A percentile compares a stretch with the other conserved stretches of the same genome.
Evolutionary conservation across 2,888 invertebrate genomes (phyloP).

Genomic region (Arrhopalites spinosus): DNA sequence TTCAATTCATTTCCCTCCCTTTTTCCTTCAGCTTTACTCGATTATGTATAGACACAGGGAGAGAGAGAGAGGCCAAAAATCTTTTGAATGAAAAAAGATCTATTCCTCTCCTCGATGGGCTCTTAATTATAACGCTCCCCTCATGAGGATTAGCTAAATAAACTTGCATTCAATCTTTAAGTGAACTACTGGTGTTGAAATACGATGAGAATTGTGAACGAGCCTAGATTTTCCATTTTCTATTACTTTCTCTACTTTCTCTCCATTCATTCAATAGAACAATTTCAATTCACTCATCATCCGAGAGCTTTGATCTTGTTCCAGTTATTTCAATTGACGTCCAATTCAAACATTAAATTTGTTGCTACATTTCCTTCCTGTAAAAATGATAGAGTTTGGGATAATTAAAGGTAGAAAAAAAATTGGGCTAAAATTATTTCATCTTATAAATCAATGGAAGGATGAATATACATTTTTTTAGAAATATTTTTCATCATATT

Average conservation of each 20-base stretch:
- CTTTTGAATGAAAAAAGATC: background rate
- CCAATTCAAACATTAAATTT: no score
- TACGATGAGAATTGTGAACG: background rate
- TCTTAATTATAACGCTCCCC: slow-evolving; percentile 29
- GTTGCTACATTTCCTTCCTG: no score
- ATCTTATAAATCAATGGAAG: no score
- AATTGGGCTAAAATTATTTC: no score
- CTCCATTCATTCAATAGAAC: background rate
- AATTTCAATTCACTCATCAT: no score
- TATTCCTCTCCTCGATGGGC: slow-evolving; percentile 7
- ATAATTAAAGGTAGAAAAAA: no score
- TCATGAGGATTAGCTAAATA: slow-evolving; percentile 27
- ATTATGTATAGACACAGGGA: no score
- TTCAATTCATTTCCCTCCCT: background rate
- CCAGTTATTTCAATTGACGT: no score
- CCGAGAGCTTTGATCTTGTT: no score
- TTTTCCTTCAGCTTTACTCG: background rate
- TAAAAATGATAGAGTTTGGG: no score
- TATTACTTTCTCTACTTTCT: background rate
- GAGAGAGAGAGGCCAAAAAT: background rate
- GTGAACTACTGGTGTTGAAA: background rate
- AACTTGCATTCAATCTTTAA: slow-evolving; percentile 6
- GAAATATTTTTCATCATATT: no score
- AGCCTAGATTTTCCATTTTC: background rate
- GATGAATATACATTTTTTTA: no score